These are phyloP conservation scores for Phaetusa simplex DNA, from an alignment of 2,113 vertebrate species.

Conservation along the genomic window DNA sequence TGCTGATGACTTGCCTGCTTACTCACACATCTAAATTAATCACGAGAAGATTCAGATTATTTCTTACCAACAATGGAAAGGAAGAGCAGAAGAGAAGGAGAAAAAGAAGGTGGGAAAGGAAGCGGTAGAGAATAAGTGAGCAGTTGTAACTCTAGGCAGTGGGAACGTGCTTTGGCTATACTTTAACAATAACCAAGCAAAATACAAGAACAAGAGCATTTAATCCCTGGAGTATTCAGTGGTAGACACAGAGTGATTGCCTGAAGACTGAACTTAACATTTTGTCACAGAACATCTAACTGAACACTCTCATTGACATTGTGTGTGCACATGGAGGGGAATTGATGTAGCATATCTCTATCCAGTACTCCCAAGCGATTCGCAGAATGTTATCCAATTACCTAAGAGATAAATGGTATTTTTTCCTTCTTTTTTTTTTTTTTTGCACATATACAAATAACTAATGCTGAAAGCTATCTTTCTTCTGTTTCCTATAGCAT, in stretches of 20 bases:
- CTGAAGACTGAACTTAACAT: background rate
- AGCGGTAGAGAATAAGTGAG: background rate
- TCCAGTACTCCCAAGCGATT: background rate
- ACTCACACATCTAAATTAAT: background rate
- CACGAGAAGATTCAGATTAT: background rate
- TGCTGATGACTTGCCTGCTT: background rate
- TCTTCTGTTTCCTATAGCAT: conserved; percentile 37
- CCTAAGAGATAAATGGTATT: background rate
- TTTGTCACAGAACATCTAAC: background rate
- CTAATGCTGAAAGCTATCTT: conserved; percentile 41
- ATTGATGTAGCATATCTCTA: background rate
- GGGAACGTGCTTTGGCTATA: background rate
- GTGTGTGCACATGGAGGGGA: background rate
- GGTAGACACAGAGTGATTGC: background rate
- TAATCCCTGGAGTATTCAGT: background rate
- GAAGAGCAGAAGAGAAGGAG: background rate
- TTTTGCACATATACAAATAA: background rate
- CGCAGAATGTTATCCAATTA: background rate
- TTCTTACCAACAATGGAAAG: background rate
- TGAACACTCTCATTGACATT: background rate
- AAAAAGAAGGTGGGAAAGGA: background rate
- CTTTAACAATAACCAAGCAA: background rate
- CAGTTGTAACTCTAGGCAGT: background rate
- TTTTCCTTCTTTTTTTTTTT: background rate
- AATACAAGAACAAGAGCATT: background rate